Conservation (phyloP, 2,797 vertebrate species). For the Chaetophractus vellerosus region DNA sequence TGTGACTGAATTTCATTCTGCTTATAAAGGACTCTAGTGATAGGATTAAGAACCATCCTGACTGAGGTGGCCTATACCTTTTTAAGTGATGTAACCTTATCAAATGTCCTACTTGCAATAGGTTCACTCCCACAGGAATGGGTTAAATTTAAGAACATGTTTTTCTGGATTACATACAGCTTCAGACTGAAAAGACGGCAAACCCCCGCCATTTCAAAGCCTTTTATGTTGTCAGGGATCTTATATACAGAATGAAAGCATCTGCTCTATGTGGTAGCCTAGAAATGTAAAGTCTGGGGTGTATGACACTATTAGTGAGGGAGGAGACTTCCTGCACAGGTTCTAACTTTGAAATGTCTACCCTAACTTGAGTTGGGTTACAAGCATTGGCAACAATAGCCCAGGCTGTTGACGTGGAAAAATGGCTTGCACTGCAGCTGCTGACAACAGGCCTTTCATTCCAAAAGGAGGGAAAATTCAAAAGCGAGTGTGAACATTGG, state of each 20-base stretch:
- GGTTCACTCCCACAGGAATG: no score
- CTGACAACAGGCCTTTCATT: conserved; percentile 46
- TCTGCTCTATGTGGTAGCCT: not conserved
- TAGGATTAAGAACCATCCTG: no score
- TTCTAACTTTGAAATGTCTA: conserved; percentile 27
- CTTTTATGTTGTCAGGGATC: not conserved
- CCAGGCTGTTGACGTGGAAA: conserved; percentile 12
- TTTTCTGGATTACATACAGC: no score
- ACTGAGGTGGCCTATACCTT: no score
- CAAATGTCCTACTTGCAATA: no score
- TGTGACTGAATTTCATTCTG: no score
- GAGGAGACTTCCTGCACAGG: not conserved
- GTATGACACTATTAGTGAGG: not conserved
- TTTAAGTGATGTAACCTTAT: no score
- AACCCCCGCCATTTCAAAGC: not conserved
- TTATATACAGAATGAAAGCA: not conserved
- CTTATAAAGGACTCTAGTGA: no score
- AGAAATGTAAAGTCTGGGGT: not conserved
- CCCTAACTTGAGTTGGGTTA: not conserved
- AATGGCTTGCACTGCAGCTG: not conserved
- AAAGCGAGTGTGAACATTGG: not conserved
- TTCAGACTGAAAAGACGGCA: not conserved
- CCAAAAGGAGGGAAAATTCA: conserved; percentile 23
- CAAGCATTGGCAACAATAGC: not conserved
- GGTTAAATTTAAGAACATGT: no score